phyloP scores from a whole-genome alignment of 2,888 invertebrate genomes.

The Abscondita cerata region DNA sequence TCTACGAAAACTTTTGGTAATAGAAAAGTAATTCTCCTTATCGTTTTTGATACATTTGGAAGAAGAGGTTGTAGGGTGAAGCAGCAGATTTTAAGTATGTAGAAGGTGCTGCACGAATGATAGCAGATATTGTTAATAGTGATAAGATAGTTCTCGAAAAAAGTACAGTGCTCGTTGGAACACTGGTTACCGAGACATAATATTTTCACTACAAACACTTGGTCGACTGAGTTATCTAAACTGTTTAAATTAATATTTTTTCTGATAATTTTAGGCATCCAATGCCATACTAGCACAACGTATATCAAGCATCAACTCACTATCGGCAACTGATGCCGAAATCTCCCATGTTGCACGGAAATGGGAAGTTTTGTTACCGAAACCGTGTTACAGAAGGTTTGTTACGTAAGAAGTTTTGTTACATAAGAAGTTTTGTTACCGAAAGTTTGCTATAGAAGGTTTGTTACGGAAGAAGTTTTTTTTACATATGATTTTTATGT shows the following conservation, averaged over 20 bases:
- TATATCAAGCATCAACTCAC: conserved; percentile 97
- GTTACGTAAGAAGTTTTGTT: too few relatives aligned
- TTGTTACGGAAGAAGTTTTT: too few relatives aligned
- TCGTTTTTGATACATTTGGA: background rate
- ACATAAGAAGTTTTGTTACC: too few relatives aligned
- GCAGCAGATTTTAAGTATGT: conserved; percentile 97
- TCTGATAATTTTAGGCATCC: conserved; percentile 74
- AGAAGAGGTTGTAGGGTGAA: conserved; percentile 69
- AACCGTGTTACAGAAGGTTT: too few relatives aligned
- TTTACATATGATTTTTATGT: too few relatives aligned
- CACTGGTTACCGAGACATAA: conserved; percentile 94
- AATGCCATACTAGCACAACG: conserved; percentile 98
- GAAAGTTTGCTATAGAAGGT: too few relatives aligned
- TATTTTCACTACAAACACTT: conserved; percentile 97
- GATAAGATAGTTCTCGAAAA: conserved; percentile 99
- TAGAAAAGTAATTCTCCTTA: conserved; percentile 72
- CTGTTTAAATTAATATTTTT: too few relatives aligned
- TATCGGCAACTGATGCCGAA: conserved; percentile 98
- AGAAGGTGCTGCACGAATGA: conserved; percentile 95
- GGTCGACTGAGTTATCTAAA: conserved; percentile 99
- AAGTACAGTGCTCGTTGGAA: conserved; percentile 95
- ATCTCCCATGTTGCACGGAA: conserved; percentile 96
- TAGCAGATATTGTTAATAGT: conserved; percentile 87
- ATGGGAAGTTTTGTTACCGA: too few relatives aligned
- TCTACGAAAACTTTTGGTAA: conserved; percentile 98